These are phyloP conservation scores for Holacanthus passer DNA, from an alignment of 2,113 vertebrate genomes.

Conservation along the genomic window DNA sequence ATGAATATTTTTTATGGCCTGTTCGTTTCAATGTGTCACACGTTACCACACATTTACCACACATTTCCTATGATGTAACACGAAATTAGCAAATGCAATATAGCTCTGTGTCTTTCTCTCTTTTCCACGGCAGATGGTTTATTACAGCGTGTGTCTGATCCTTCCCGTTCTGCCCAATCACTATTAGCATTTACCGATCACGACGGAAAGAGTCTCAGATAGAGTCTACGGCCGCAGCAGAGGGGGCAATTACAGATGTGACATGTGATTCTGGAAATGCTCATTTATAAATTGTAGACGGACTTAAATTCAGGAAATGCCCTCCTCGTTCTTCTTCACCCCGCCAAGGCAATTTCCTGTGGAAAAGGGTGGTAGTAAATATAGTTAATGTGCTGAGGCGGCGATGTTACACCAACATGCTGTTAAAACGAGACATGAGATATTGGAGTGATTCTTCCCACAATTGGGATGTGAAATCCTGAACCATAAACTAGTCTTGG, in stretches of 20 bases:
- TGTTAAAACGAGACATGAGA: constrained; percentile 76
- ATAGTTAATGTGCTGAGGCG: constrained; percentile 81
- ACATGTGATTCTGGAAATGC: constrained; percentile 44
- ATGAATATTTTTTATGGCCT: constrained; percentile 46
- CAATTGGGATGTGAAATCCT: constrained; percentile 74
- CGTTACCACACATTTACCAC: constrained; percentile 12
- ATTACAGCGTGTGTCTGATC: constrained; percentile 27
- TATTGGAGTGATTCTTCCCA: constrained; percentile 73
- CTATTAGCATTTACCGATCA: constrained; percentile 61
- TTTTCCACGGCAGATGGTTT: constrained; percentile 31
- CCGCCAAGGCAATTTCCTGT: constrained; percentile 81
- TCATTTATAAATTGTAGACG: constrained; percentile 56
- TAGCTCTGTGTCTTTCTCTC: constrained; percentile 1
- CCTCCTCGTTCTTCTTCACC: constrained; percentile 67
- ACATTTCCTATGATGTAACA: constrained; percentile 36
- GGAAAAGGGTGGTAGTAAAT: constrained; percentile 82
- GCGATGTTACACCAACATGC: constrained; percentile 72
- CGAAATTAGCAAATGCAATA: constrained; percentile 38
- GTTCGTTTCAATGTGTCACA: constrained; percentile 34
- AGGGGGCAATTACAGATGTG: constrained; percentile 41
- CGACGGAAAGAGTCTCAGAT: constrained; percentile 7
- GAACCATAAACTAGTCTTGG: constrained; percentile 66
- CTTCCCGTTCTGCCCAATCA: too few species aligned
- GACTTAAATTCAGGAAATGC: constrained; percentile 76
- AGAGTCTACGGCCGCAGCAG: background rate